These are phyloP conservation scores for Pseudanteris insignis DNA, from an alignment of 2,888 invertebrate species.

Conservation along the genomic window DNA sequence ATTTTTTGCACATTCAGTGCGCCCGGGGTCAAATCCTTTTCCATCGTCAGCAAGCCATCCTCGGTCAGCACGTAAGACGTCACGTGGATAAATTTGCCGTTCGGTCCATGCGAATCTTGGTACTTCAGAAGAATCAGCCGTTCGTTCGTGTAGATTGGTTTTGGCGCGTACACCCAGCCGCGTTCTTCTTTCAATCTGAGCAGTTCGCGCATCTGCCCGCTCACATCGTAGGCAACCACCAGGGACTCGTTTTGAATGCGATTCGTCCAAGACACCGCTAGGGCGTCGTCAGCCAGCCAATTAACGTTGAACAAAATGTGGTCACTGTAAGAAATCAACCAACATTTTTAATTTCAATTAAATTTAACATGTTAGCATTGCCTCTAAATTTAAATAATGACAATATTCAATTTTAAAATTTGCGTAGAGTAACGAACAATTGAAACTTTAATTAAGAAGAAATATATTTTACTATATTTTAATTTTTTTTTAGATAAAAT, in stretches of 20 bases:
- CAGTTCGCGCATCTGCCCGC: conserved; percentile 53
- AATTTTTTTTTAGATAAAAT: too few species aligned
- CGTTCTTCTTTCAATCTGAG: conserved; percentile 70
- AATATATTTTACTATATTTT: too few species aligned
- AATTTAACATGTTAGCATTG: too few species aligned
- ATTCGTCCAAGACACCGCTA: conserved; percentile 84
- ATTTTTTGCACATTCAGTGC: conserved; percentile 49
- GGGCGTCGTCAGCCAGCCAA: conserved; percentile 76
- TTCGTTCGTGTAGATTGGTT: conserved; percentile 70
- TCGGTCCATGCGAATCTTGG: conserved; percentile 52
- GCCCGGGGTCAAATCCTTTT: conserved; percentile 55
- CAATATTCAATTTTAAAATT: too few species aligned
- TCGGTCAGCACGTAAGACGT: conserved; percentile 45
- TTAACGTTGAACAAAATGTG: conserved; percentile 76
- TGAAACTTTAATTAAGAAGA: too few species aligned
- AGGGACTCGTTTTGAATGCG: conserved; percentile 81
- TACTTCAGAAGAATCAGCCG: conserved; percentile 64
- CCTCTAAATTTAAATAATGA: too few species aligned
- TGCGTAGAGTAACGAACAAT: too few species aligned
- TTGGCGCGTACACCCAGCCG: conserved; percentile 75
- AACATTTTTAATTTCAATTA: background rate
- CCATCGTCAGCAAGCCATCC: conserved; percentile 27
- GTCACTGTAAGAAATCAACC: conserved; percentile 66
- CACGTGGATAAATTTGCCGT: conserved; percentile 61
- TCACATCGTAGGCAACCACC: conserved; percentile 71